Evolutionary conservation across 2,888 invertebrate species (phyloP), one percentile per base, ranked within the genome.

Genomic region (Lingula anatina): DNA sequence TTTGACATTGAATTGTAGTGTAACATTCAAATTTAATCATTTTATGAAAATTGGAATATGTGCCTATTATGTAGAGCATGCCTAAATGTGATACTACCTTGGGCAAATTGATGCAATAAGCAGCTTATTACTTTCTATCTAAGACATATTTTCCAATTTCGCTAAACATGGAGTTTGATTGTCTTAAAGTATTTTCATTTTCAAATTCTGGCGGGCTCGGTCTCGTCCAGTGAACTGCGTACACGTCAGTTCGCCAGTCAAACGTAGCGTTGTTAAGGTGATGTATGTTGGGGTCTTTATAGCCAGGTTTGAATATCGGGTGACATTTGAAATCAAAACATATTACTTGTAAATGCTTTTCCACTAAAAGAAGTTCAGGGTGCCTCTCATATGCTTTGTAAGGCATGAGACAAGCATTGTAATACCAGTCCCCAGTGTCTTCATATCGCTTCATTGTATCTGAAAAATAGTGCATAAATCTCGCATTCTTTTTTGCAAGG

Each of bases 211-310:
- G 54, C 0, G 73, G 73, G 44, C 71, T 69, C 0, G 73, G 73
- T 47, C 61, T 61, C 1, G 73, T 71, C 56, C 68, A 70, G 54
- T 73, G 73, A 44, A 71, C 65, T n/a, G 71, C 58, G 44, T 66
- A 70, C 15, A 59, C 61, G 23, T 71, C 70, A 18, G 46, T 60
- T 23, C 54, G 44, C 73, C 73, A 73, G 57, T 71, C 59, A 53
- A 70, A 65, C 25, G 61, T 60, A 45, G 64, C 61, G 3, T 57
- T 60, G 15, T 58, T 53, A n/a, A 58, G 54, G 46, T 64, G 68
- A 31, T 61, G 53, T 43, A 58, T 61, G 5, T 44, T 46, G 42
- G 46, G 50, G 46, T 65, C 55, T 48, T 68, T 64, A 51, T 64
- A 68, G 46, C 65, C 59, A 9, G 57, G 54, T 12, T 64, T 59